Conservation (phyloP, 2,113 vertebrate genomes). For the Hippotragus niger region DNA sequence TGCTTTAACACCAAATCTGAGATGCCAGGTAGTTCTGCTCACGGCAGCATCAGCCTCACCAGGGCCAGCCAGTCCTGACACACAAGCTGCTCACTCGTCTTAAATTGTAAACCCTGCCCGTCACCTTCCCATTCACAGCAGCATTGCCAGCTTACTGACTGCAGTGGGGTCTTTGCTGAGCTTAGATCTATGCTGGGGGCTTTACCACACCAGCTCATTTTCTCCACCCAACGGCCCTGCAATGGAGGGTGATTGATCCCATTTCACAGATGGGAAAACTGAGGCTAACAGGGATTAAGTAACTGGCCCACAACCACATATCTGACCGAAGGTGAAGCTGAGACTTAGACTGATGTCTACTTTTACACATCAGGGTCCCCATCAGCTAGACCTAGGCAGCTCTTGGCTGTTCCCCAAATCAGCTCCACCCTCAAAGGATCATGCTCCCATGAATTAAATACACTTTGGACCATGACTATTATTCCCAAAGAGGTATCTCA, state of each 20-base stretch:
- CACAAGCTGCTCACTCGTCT: fast-evolving
- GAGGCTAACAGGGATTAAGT: background rate
- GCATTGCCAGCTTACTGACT: fast-evolving
- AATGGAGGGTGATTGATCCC: fast-evolving
- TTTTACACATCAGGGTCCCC: background rate
- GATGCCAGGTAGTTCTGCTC: too few relatives aligned
- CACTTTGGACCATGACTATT: too few relatives aligned
- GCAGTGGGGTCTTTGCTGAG: fast-evolving
- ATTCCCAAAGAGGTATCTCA: background rate
- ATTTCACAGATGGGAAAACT: background rate
- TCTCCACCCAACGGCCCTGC: background rate
- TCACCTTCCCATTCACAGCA: fast-evolving
- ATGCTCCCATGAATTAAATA: too few relatives aligned
- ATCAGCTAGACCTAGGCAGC: background rate
- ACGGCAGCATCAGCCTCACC: fast-evolving
- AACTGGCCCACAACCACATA: background rate
- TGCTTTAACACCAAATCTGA: background rate
- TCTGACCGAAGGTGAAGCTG: background rate
- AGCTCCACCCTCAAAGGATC: background rate
- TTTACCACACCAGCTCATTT: fast-evolving
- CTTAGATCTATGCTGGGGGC: fast-evolving
- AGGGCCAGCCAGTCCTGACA: background rate
- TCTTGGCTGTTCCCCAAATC: background rate
- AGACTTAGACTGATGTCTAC: background rate
- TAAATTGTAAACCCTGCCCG: background rate